phyloP scores from a whole-genome alignment of 1,140 invertebrate genomes.

The Matsumurasca onukii region DNA sequence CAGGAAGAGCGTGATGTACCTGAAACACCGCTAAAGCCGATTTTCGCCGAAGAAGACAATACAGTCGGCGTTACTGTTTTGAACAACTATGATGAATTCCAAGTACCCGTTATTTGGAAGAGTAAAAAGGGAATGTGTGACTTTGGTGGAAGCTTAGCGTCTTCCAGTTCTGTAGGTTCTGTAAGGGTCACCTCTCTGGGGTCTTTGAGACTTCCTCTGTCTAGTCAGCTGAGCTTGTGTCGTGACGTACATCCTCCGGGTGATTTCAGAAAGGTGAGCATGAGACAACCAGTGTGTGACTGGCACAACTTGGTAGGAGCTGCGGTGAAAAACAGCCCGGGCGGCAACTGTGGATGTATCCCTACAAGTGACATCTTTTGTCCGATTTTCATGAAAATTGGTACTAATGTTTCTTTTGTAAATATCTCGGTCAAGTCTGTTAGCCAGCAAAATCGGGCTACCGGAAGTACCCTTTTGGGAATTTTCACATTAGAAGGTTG shows the following conservation, averaged over 20 bases:
- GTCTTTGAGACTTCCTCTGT: background rate
- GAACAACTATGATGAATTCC: background rate
- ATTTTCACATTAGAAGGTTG: no score
- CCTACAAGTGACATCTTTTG: no score
- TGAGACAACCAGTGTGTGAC: background rate
- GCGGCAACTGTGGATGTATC: constrained; percentile 9
- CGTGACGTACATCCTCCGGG: background rate
- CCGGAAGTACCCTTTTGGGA: no score
- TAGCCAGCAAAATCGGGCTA: no score
- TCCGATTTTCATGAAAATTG: no score
- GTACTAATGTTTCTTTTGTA: no score
- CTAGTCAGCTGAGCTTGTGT: background rate
- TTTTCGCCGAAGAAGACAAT: background rate
- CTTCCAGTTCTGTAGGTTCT: background rate
- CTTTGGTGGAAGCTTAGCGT: no score
- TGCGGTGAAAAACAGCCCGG: background rate
- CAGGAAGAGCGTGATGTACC: background rate
- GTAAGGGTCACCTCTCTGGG: background rate
- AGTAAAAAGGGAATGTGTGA: background rate
- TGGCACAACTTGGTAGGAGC: background rate
- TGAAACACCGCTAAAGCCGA: background rate
- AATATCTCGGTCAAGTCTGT: no score
- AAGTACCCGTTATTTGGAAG: background rate
- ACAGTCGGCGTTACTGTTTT: background rate
- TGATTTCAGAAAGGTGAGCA: background rate